These are phyloP conservation scores for Manis pentadactyla DNA, from an alignment of 2,797 vertebrate species.

Conservation along the genomic window DNA sequence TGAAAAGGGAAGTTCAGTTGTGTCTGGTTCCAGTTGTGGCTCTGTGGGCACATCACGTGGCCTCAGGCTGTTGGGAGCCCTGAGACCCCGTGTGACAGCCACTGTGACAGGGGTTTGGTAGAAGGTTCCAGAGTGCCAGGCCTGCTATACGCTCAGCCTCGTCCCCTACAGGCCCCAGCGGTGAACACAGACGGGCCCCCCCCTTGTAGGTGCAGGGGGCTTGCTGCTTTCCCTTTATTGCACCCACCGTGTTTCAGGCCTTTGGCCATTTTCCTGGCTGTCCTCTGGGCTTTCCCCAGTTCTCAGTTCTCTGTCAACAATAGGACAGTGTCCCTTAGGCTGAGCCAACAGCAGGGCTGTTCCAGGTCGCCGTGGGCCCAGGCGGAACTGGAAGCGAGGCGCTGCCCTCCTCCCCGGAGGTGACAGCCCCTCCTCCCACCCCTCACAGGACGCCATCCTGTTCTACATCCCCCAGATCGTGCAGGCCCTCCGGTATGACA, in stretches of 20 bases:
- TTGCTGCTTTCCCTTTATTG: not conserved
- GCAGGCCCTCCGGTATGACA: slow-evolving; percentile 97
- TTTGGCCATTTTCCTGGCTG: not conserved
- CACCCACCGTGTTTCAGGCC: not conserved
- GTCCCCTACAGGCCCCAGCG: not conserved
- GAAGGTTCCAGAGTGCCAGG: not conserved
- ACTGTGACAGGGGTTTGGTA: not conserved
- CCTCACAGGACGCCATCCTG: slow-evolving; percentile 95
- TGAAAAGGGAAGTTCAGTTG: not conserved
- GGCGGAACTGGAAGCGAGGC: not conserved
- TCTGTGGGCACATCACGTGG: not conserved
- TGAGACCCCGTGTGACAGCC: not conserved
- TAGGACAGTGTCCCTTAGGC: not conserved
- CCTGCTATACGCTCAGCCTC: not conserved
- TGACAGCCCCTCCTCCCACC: not conserved
- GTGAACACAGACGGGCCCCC: not conserved
- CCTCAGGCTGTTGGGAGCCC: not conserved
- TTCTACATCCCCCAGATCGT: slow-evolving; percentile 99
- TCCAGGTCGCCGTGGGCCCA: not conserved
- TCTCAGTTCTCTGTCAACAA: not conserved
- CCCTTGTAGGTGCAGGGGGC: not conserved
- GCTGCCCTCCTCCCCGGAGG: not conserved
- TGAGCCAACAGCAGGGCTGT: not conserved
- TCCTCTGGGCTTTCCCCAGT: not conserved
- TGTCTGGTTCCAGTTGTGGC: not conserved